Base-by-base conservation (phyloP, 1,140 invertebrate genomes). In the Leptinotarsa defecta region DNA sequence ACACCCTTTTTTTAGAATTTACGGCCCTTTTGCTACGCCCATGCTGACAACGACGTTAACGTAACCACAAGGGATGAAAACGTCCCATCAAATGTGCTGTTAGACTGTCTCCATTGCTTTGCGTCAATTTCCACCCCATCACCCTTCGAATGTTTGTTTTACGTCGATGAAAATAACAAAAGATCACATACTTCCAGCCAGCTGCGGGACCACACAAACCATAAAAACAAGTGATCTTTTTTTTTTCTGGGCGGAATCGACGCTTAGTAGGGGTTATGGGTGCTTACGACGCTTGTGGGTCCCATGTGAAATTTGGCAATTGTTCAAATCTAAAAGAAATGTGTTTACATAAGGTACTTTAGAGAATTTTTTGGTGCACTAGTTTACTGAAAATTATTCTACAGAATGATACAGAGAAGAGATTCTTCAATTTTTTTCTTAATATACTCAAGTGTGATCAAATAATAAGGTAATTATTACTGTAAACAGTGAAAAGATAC, bases 41-140 rank as follows among this genome's bases (percentile, higher is more conserved):
- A 71, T 62, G 70, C 13, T 71, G 70, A n/a, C 62, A 63, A 34
- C 74, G 43, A 27, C 69, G 24, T 48, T 76, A 63, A 61, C 72
- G 74, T 75, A 77, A 80, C 79, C 79, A 73, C 79, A 80, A 80
- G 77, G 79, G 79, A 78, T 80, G 79, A 73, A 76, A 80, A 76
- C 75, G 74, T 71, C 64, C 77, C 75, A 78, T 78, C 74, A 74
- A 75, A 76, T 75, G 74, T 62, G 76, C 69, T 69, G 73, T 79
- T 78, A 78, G 62, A 76, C 73, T 48, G 79, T 80, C 79, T 80
- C 75, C 77, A 80, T 80, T 75, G 79, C 79, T 74, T 77, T 77
- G 67, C 74, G 73, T 75, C 74, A 75, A 77, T 79, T 78, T 77
- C 76, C 78, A 75, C 76, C 74, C 76, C 65, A 75, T 79, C 48